Evolutionary conservation across 2,113 vertebrate genomes (phyloP), one percentile per base, ranked within the genome.

Genomic region (Colius striatus): DNA sequence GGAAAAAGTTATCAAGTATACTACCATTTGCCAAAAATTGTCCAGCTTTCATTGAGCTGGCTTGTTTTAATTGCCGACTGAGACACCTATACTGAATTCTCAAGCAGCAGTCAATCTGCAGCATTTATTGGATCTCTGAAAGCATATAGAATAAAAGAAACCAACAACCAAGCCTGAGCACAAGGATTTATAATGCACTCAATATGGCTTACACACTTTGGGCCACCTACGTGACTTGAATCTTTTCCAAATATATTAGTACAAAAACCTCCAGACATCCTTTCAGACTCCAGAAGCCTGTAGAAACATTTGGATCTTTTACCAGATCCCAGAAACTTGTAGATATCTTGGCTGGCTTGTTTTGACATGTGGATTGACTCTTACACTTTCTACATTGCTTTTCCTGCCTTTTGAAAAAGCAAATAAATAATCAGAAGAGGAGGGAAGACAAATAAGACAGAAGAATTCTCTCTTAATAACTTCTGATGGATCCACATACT

Each of bases 201-300:
- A 84, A 2, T 67, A 65, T 5, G 2, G 43, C 41, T 84, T 45
- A 61, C n/a, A 60, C 29, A 87, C 15, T 8, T 25, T 72, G 53
- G 73, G 80, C 89, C 89, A 94, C 68, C 91, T 86, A 89, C 78
- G 86, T 87, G 83, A 91, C 65, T 93, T 89, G 92, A 89, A 32
- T 34, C 6, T 91, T 89, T 94, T 92, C 95, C 95, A 94, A 89
- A 78, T 63, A 57, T 13, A 74, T 63, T 81, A 77, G 38, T 75
- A 75, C 53, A 91, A 91, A 90, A 72, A 75, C 34, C 29, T 89
- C 32, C 68, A 88, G 88, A 72, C 78, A 83, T 61, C 65, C 10
- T 0, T 93, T 93, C 83, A 86, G 61, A 71, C 57, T 48, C 48
- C 57, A 95, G 86, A 92, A 91, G 26, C 34, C 34, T 50, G 48